Conservation (phyloP, 2,797 vertebrate genomes). For the Muscicapa striata region DNA sequence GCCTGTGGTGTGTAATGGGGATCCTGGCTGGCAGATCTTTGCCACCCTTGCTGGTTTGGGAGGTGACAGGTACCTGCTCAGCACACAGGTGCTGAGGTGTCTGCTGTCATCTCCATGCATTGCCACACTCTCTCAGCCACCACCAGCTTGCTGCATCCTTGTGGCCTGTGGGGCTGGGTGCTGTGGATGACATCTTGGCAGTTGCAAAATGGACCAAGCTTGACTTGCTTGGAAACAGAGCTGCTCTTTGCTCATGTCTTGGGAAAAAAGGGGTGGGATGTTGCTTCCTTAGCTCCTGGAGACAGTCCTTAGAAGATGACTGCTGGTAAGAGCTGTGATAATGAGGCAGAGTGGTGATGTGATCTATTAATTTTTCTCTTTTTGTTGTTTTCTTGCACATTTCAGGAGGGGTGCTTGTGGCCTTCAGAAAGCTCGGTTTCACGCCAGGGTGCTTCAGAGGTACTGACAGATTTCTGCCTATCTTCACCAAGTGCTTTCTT, state of each 20-base stretch:
- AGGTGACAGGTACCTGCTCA: not conserved
- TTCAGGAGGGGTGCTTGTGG: conserved; percentile 91
- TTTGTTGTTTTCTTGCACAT: conserved; percentile 29
- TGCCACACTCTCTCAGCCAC: accelerated
- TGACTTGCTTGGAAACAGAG: not conserved
- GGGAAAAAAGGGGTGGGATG: not conserved
- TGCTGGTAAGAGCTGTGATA: not conserved
- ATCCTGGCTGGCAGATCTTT: not conserved
- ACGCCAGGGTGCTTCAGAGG: conserved; percentile 88
- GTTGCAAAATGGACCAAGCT: not conserved
- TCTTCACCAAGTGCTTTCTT: not conserved
- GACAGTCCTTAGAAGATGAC: not conserved
- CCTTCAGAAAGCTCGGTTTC: conserved; percentile 85
- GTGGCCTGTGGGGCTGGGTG: not conserved
- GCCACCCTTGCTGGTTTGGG: not conserved
- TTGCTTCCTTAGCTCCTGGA: not conserved
- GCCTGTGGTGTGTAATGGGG: not conserved
- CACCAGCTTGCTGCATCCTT: not conserved
- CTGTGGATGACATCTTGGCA: accelerated
- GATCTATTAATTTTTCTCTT: conserved; percentile 38
- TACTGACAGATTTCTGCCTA: conserved; percentile 65
- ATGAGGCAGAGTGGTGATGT: not conserved
- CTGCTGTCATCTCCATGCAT: accelerated
- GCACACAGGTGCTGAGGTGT: not conserved
- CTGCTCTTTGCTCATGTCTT: not conserved